Conservation (phyloP, 2,888 invertebrate genomes). For the Dascillus cervinus region DNA sequence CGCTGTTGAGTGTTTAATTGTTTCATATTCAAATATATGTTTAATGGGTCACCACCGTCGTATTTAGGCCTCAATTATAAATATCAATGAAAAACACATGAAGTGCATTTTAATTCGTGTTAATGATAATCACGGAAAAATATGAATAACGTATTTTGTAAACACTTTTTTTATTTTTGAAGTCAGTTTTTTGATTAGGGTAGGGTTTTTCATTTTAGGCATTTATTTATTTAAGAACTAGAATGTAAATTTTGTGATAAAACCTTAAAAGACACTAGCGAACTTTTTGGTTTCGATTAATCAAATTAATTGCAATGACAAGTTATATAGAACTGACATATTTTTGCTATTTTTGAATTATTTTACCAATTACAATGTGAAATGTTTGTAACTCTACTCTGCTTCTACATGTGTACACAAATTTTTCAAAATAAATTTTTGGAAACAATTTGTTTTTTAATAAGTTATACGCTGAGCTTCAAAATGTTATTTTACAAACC, state of each 20-base stretch:
- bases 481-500: conserved; percentile 33
- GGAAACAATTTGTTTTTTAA: conserved; percentile 24
- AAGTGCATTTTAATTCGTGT: too few relatives aligned
- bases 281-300: too few relatives aligned
- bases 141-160: too few relatives aligned
- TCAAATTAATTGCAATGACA: background rate
- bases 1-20: too few relatives aligned
- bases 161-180: too few relatives aligned
- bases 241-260: conserved; percentile 12
- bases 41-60: too few relatives aligned
- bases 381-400: conserved; percentile 15
- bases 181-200: background rate
- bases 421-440: conserved; percentile 17
- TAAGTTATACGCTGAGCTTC: conserved; percentile 37
- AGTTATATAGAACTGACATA: conserved; percentile 43
- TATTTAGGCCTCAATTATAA: too few relatives aligned
- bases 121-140: too few relatives aligned
- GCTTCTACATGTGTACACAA: conserved; percentile 7
- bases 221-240: conserved; percentile 18
- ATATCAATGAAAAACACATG: too few relatives aligned
- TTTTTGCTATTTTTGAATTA: too few relatives aligned
- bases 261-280: conserved; percentile 13
- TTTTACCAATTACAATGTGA: conserved; percentile 11
- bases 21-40: too few relatives aligned
- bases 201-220: conserved; percentile 25